These are phyloP conservation scores for Colletes gigas DNA, from an alignment of 1,140 invertebrate species.

Conservation along the genomic window DNA sequence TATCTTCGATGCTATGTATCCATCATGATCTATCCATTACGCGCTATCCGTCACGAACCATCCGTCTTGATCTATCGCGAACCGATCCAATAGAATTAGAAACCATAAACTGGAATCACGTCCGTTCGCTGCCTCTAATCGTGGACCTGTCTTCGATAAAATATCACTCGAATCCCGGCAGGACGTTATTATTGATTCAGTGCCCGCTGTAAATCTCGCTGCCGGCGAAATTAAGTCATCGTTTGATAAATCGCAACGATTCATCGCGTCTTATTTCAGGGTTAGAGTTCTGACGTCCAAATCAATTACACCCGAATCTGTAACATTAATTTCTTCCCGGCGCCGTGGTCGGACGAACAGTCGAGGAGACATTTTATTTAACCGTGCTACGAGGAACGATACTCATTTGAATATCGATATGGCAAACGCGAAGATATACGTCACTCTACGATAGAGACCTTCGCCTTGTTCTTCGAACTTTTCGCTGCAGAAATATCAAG, in stretches of 20 bases:
- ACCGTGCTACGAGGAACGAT: too few relatives aligned
- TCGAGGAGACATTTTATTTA: neutral
- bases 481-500: too few relatives aligned
- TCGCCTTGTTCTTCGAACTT: too few relatives aligned
- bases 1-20: constrained; percentile 51
- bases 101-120: constrained; percentile 44
- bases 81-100: constrained; percentile 58
- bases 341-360: neutral
- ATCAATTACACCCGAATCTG: constrained; percentile 44
- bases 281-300: constrained; percentile 19
- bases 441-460: too few relatives aligned
- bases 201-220: constrained; percentile 45
- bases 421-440: too few relatives aligned
- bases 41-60: constrained; percentile 54
- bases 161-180: constrained; percentile 43
- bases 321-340: constrained; percentile 5
- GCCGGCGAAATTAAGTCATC: constrained; percentile 58
- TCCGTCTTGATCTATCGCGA: constrained; percentile 59
- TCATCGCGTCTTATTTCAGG: constrained; percentile 34
- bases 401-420: too few relatives aligned
- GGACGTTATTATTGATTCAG: constrained; percentile 56
- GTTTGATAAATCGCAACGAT: constrained; percentile 55
- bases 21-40: constrained; percentile 59
- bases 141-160: constrained; percentile 59
- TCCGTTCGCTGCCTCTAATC: constrained; percentile 14